Evolutionary conservation across 92 coral and sea anemone genomes (phyloP).

Genomic region (Desmophyllum pertusum): DNA sequence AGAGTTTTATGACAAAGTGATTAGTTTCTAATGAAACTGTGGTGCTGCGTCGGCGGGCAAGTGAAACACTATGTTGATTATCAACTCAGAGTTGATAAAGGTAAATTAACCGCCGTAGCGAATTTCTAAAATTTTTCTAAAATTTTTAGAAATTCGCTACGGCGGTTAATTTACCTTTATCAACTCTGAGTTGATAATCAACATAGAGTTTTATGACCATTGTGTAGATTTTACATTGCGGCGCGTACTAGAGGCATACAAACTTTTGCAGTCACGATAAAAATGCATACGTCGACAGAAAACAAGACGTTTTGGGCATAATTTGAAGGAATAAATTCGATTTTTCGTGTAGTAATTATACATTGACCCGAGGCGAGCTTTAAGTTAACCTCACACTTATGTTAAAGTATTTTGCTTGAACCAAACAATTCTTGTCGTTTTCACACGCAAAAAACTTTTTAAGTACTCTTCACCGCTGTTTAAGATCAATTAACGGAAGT

Average conservation of each 20-base stretch:
- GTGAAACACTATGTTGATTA: too few species aligned
- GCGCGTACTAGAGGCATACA: slow-evolving; percentile 9
- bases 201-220: background rate
- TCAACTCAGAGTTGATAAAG: too few species aligned
- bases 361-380: background rate
- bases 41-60: too few species aligned
- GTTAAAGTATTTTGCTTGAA: background rate
- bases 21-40: too few species aligned
- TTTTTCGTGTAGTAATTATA: background rate
- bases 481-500: background rate
- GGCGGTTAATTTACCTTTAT: too few species aligned
- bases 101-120: too few species aligned
- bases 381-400: background rate
- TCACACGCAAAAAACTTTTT: background rate
- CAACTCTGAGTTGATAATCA: too few species aligned
- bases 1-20: background rate
- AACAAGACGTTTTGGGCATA: background rate
- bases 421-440: background rate
- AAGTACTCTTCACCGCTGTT: background rate
- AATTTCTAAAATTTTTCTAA: too few species aligned
- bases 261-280: too few species aligned
- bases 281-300: background rate
- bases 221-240: background rate
- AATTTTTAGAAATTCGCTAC: too few species aligned
- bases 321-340: background rate